Base-by-base conservation (phyloP, 2,888 invertebrate genomes). In the Thera britannica region DNA sequence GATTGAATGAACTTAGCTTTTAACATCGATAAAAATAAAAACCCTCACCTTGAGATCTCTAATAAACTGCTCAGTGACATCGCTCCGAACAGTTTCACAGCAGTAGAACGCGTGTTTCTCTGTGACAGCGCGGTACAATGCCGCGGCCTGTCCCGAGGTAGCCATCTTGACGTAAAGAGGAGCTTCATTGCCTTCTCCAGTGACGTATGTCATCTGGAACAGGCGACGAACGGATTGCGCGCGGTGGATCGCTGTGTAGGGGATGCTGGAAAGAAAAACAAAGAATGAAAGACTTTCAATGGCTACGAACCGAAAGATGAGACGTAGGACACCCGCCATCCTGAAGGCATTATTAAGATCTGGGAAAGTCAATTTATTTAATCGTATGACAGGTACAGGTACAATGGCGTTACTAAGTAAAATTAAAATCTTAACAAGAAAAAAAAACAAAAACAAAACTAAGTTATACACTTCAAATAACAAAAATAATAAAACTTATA, bases 21-120 rank as follows among this genome's bases (percentile, higher is more conserved):
- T 7, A 44, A 2, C 7, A 49, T 49, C 0, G 3, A 36, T 11
- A 2, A 48, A 41, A 8, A 63, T 36, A 46, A 38, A 5, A 59
- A 38, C n/a, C 8, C 77, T 75, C 81, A 95, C 95, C 95, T 97
- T 98, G 74, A 98, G 94, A 90, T 98, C 98, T 72, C 98, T 95
- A 64, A 97, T 97, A 85, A 97, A 98, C 90, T 98, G 98, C 61
- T 97, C 96, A 0, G 97, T 97, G 62, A 98, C 98, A 68, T 97
- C 97, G 72, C 95, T 97, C 56, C 98, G 95, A 11, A 98, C 98
- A 0, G 98, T 98, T 87, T 98, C 98, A 90, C 98, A 98, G 87
- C 97, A 97, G 90, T 97, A 98, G 94, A 98, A 98, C 56, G 98
- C 98, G 87, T 98, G 98, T 77, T 97, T 97, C 89, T 98, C 98